Evolutionary conservation across 1,140 invertebrate genomes (phyloP).

Genomic region (Hormaphis cornu): DNA sequence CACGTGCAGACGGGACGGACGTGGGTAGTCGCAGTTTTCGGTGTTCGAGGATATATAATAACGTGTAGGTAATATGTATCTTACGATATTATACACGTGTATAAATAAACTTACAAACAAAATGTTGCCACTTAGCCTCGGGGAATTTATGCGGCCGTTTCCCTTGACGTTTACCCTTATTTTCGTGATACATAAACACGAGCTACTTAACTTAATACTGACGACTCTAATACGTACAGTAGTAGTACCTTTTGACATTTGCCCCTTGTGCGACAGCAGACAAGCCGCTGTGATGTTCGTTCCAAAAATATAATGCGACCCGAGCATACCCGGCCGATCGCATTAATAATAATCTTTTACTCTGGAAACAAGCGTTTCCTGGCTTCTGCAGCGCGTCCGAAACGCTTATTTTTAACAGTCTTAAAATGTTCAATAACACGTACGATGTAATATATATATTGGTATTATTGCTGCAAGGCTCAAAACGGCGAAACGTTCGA

Average conservation of each 20-base stretch:
- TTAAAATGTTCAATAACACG: neutral
- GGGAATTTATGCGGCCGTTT: conserved; percentile 20
- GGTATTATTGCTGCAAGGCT: too few species aligned
- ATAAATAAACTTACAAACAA: neutral
- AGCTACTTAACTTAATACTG: conserved; percentile 7
- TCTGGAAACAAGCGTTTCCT: neutral
- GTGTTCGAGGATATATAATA: neutral
- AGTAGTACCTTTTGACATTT: conserved; percentile 31
- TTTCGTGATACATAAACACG: conserved; percentile 30
- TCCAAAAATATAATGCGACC: conserved; percentile 24
- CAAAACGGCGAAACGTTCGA: too few species aligned
- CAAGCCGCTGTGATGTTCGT: conserved; percentile 4
- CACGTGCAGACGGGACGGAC: conserved; percentile 3
- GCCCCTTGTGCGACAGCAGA: conserved; percentile 19
- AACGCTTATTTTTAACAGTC: neutral
- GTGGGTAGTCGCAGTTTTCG: neutral
- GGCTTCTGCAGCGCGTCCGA: too few species aligned
- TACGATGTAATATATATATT: too few species aligned
- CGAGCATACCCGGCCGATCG: neutral
- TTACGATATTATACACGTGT: neutral
- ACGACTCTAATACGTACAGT: neutral
- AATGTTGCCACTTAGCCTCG: conserved; percentile 18
- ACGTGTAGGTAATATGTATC: neutral
- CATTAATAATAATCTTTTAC: conserved; percentile 11
- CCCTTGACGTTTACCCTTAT: conserved; percentile 28